Conservation (phyloP, 2,113 vertebrate genomes). For the Myiozetetes cayanensis region DNA sequence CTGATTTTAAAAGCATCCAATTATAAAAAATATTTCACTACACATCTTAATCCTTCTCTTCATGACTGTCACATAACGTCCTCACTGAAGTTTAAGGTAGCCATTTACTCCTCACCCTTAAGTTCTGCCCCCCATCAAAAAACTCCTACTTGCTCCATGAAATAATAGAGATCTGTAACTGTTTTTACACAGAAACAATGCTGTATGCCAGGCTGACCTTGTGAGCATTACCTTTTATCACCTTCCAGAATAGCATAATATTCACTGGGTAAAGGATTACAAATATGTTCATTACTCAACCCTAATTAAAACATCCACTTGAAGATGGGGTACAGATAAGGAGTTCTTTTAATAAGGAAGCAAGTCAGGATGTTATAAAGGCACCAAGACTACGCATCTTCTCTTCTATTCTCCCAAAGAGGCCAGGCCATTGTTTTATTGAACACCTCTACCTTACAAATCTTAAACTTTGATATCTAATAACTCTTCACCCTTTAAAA, state of each 20-base stretch:
- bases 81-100: not conserved
- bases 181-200: not conserved
- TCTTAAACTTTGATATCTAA: not conserved
- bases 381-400: not conserved
- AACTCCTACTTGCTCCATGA: not conserved
- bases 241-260: no score
- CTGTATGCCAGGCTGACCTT: not conserved
- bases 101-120: not conserved
- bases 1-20: not conserved
- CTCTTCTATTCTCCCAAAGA: not conserved
- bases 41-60: not conserved
- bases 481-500: not conserved
- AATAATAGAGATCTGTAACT: not conserved
- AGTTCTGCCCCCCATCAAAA: not conserved
- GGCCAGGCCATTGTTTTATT: not conserved
- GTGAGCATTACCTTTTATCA: no score
- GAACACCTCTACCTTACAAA: not conserved
- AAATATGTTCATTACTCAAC: no score
- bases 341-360: not conserved
- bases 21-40: not conserved
- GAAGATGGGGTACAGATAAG: not conserved
- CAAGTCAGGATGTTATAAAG: not conserved
- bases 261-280: no score
- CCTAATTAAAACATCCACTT: not conserved
- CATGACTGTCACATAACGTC: fast-evolving